Evolutionary conservation across 1,140 invertebrate genomes (phyloP).

Genomic region (Zaprionus lachaisei): DNA sequence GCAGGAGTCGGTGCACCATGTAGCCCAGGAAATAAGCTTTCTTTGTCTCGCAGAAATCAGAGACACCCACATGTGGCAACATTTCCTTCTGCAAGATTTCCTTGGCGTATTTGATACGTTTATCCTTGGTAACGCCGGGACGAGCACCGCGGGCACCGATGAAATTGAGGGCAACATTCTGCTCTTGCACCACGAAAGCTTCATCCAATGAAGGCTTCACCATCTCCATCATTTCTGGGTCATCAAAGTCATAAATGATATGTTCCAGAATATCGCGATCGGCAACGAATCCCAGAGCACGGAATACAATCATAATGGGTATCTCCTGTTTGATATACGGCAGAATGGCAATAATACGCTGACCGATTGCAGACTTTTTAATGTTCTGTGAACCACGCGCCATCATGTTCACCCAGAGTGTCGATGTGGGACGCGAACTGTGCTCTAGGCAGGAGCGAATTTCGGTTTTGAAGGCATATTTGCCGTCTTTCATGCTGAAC

Average conservation of each 20-base stretch:
- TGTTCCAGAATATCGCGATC: slow-evolving; percentile 99
- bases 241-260: slow-evolving; percentile 99
- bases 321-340: slow-evolving; percentile 99
- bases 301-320: slow-evolving; percentile 99
- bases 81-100: slow-evolving; percentile 99
- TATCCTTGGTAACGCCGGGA: slow-evolving; percentile 99
- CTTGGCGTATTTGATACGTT: slow-evolving; percentile 98
- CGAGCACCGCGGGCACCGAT: slow-evolving; percentile 98
- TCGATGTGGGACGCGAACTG: slow-evolving; percentile 96
- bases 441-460: slow-evolving; percentile 98
- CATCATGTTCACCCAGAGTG: slow-evolving; percentile 99
- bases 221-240: slow-evolving; percentile 99
- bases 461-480: slow-evolving; percentile 99
- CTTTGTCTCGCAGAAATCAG: slow-evolving; percentile 99
- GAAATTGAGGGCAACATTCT: slow-evolving; percentile 99
- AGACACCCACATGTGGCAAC: slow-evolving; percentile 99
- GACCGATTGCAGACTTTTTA: slow-evolving; percentile 98
- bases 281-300: slow-evolving; percentile 98
- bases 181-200: slow-evolving; percentile 99
- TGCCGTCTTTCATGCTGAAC: slow-evolving; percentile 99
- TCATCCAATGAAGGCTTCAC: slow-evolving; percentile 99
- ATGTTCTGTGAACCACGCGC: slow-evolving; percentile 97
- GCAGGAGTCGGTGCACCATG: slow-evolving; percentile 98
- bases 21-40: slow-evolving; percentile 99
- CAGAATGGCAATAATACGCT: slow-evolving; percentile 98